phyloP scores from a whole-genome alignment of 1,140 invertebrate genomes.

The Proctacanthus coquilletti region DNA sequence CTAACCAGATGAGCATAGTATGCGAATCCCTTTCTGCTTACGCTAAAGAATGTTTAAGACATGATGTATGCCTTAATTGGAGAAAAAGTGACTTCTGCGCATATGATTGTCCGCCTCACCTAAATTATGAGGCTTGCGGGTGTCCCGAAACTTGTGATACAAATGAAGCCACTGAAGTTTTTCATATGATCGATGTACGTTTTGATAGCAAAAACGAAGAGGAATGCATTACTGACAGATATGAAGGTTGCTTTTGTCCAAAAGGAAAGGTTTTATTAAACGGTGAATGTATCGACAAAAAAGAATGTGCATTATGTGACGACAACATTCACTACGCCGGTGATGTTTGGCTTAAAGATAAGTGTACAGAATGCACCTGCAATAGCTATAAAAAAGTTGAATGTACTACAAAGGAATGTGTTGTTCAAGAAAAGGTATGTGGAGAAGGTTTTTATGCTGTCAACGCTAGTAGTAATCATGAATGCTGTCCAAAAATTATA shows the following conservation, averaged over 20 bases:
- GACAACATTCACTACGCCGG: conserved; percentile 32
- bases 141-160: conserved; percentile 56
- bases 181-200: conserved; percentile 32
- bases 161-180: conserved; percentile 21
- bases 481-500: conserved; percentile 52
- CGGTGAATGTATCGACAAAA: conserved; percentile 27
- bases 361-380: conserved; percentile 64
- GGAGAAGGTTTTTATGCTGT: conserved; percentile 35
- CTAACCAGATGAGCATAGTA: conserved; percentile 32
- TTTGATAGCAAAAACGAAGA: conserved; percentile 30
- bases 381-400: conserved; percentile 30
- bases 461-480: conserved; percentile 33
- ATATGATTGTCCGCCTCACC: conserved; percentile 37
- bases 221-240: conserved; percentile 33
- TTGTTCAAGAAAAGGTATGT: conserved; percentile 40
- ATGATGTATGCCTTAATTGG: conserved; percentile 58
- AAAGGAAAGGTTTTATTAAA: conserved; percentile 39
- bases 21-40: conserved; percentile 55
- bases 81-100: conserved; percentile 44
- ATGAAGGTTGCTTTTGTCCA: conserved; percentile 75
- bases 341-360: conserved; percentile 41
- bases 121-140: conserved; percentile 51
- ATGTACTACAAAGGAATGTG: conserved; percentile 44
- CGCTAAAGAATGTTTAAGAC: conserved; percentile 48
- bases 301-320: conserved; percentile 22